Evolutionary conservation across 2,888 invertebrate species (phyloP).

Genomic region (Volucella zonaria): DNA sequence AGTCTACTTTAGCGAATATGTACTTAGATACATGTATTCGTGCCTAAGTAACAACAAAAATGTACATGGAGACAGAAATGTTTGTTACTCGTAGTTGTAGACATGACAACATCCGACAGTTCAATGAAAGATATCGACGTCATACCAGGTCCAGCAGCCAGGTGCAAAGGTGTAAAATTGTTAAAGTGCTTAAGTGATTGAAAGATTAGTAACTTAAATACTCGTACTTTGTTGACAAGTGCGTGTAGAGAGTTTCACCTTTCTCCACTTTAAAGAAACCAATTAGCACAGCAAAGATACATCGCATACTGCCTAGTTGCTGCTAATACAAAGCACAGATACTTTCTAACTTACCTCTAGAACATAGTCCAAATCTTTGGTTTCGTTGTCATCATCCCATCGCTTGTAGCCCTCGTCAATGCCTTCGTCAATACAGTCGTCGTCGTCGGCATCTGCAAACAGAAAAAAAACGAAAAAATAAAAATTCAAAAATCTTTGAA

Average conservation of each 20-base stretch:
- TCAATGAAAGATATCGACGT: background rate
- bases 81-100: background rate
- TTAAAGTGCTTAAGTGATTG: conserved; percentile 11
- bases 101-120: background rate
- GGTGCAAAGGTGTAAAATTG: conserved; percentile 6
- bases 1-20: conserved; percentile 47
- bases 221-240: background rate
- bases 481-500: conserved; percentile 13
- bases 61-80: background rate
- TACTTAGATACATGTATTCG: no score
- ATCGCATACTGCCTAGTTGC: no score
- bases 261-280: conserved; percentile 34
- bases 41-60: background rate
- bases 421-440: conserved; percentile 95
- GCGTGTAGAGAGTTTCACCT: conserved; percentile 27
- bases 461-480: conserved; percentile 39
- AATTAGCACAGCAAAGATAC: conserved; percentile 21
- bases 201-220: conserved; percentile 20
- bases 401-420: conserved; percentile 87
- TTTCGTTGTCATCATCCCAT: conserved; percentile 84
- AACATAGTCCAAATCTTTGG: conserved; percentile 83
- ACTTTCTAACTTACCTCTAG: conserved; percentile 80
- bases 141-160: background rate
- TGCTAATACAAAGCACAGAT: background rate
- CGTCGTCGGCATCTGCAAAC: conserved; percentile 89